Evolutionary conservation across 2,888 invertebrate genomes (phyloP), one percentile per base, ranked within the genome.

Genomic region (Agonopterix heracliana): DNA sequence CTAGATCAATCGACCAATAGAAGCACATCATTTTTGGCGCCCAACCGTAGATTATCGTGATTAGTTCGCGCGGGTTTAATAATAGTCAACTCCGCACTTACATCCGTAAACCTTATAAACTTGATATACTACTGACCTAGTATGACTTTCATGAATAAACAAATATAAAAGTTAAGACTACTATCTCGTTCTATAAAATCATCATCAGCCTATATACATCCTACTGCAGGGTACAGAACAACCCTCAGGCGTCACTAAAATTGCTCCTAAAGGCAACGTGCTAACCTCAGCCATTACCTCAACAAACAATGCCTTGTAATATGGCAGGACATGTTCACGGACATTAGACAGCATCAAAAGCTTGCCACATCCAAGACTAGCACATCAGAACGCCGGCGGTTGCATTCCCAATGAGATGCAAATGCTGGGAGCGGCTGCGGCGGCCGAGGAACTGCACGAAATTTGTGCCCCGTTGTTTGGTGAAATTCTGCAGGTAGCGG

Each of bases 391-490:
- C 17, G 17, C 7, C 13, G 38, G 9, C 34, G 26, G 51, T 48
- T 38, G 57, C 51, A 54, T 54, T 47, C 45, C 36, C 52, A 55
- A 57, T 57, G 55, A 55, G 54, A 57, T 57, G 55, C 57, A 55
- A 57, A 57, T 55, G 57, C 41, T 12, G 12, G 49, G 12, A 43
- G 50, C 11, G 47, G 45, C 52, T 46, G 42, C 47, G 38, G 54
- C 47, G 41, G 51, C 45, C 45, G 45, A 40, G 36, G 40, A 13
- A 41, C 26, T 10, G 11, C 42, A 38, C 10, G 40, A 40, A 34
- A 44, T 44, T 48, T 48, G 45, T 17, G 41, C 48, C 34, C 44
- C 46, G 50, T 41, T 45, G 44, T 45, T 48, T 46, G 46, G 26
- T 10, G 43, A 41, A 49, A 10, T 40, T 42, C 42, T 46, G 43